Evolutionary conservation across 2,888 invertebrate species (phyloP).

Genomic region (Disparrhopalites patrizii): DNA sequence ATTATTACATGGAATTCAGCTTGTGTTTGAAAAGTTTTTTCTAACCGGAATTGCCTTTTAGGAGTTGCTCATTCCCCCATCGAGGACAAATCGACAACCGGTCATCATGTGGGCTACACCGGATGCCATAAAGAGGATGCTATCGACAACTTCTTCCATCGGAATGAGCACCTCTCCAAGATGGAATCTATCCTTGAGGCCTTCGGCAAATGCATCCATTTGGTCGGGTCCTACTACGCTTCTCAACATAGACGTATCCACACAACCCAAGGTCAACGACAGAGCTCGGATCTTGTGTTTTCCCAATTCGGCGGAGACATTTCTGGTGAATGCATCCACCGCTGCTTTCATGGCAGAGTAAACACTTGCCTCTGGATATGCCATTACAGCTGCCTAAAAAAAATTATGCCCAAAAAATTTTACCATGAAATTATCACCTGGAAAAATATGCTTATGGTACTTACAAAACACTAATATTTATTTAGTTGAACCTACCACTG

Average conservation of each 20-base stretch:
- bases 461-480: too few species aligned
- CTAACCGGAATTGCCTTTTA: too few species aligned
- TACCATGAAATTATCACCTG: too few species aligned
- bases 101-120: slow-evolving; percentile 23
- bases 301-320: background rate
- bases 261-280: background rate
- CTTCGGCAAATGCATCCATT: too few species aligned
- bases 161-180: slow-evolving; percentile 18
- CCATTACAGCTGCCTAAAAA: too few species aligned
- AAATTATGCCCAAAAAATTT: too few species aligned
- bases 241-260: background rate
- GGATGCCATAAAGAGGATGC: slow-evolving; percentile 25
- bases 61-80: too few species aligned
- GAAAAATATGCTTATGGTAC: too few species aligned
- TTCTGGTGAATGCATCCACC: background rate
- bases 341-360: slow-evolving; percentile 1
- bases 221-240: background rate
- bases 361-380: too few species aligned
- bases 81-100: slow-evolving; percentile 25
- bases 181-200: too few species aligned
- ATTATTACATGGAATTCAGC: too few species aligned
- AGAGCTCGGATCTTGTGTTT: background rate
- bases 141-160: slow-evolving; percentile 28
- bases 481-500: background rate
- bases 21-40: too few species aligned